Evolutionary conservation across 2,888 invertebrate genomes (phyloP).

Genomic region (Caprella mutica): DNA sequence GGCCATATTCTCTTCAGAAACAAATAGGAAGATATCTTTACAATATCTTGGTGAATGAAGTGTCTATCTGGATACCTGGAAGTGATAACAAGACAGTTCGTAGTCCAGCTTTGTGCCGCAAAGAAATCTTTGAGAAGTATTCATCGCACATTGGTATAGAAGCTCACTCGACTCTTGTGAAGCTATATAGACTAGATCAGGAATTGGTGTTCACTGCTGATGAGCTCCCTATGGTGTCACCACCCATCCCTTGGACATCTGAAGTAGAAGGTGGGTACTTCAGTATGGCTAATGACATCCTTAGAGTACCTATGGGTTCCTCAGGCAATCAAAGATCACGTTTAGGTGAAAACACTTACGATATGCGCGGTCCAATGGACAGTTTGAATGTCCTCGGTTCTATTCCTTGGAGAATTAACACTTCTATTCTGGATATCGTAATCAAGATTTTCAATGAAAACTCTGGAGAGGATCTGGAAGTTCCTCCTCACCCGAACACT

Average conservation of each 20-base stretch:
- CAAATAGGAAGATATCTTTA: too few species aligned
- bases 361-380: too few species aligned
- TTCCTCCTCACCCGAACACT: conserved; percentile 59
- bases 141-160: too few species aligned
- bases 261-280: conserved; percentile 62
- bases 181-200: conserved; percentile 56
- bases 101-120: too few species aligned
- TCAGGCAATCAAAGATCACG: too few species aligned
- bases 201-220: conserved; percentile 60
- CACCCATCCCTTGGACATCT: conserved; percentile 74
- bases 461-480: conserved; percentile 65
- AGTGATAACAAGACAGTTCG: too few species aligned
- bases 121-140: too few species aligned
- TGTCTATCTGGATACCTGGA: too few species aligned
- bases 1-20: too few species aligned
- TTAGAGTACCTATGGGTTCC: too few species aligned
- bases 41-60: too few species aligned
- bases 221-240: conserved; percentile 51
- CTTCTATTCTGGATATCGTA: conserved; percentile 44
- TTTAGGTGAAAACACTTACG: too few species aligned
- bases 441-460: conserved; percentile 56
- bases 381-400: conserved; percentile 83
- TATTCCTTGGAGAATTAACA: conserved; percentile 86
- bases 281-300: conserved; percentile 52
- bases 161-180: conserved; percentile 67